Conservation (phyloP, 2,113 vertebrate genomes). For the Leiothrix lutea region DNA sequence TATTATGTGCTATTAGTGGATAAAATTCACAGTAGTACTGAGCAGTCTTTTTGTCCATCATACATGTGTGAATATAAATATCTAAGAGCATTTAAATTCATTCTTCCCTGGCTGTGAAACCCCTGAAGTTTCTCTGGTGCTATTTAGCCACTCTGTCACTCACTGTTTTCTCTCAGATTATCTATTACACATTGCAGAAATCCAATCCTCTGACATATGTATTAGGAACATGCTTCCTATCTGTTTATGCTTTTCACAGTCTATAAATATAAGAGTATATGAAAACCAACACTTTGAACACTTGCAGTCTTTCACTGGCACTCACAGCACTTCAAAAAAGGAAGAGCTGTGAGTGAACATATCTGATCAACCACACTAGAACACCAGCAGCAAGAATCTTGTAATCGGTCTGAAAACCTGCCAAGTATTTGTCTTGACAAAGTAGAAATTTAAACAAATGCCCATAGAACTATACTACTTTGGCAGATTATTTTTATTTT, state of each 20-base stretch:
- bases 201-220: not conserved
- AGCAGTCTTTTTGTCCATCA: not conserved
- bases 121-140: not conserved
- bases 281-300: slow-evolving; percentile 31
- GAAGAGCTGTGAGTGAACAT: not conserved
- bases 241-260: slow-evolving; percentile 35
- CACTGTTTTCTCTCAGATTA: slow-evolving; percentile 17
- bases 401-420: not conserved
- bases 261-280: slow-evolving; percentile 56
- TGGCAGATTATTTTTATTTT: not conserved
- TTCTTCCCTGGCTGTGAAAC: not conserved
- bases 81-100: not conserved
- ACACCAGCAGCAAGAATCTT: not conserved
- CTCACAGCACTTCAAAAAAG: not conserved
- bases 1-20: not conserved
- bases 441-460: not conserved
- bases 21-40: not conserved
- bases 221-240: slow-evolving; percentile 35
- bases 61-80: not conserved
- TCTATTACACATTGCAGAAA: slow-evolving; percentile 45
- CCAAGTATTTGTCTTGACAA: not conserved
- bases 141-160: slow-evolving; percentile 16
- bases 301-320: not conserved
- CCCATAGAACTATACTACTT: not conserved
- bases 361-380: not conserved